These are phyloP conservation scores for Falco naumanni DNA, from an alignment of 2,797 vertebrate genomes.

Conservation along the genomic window DNA sequence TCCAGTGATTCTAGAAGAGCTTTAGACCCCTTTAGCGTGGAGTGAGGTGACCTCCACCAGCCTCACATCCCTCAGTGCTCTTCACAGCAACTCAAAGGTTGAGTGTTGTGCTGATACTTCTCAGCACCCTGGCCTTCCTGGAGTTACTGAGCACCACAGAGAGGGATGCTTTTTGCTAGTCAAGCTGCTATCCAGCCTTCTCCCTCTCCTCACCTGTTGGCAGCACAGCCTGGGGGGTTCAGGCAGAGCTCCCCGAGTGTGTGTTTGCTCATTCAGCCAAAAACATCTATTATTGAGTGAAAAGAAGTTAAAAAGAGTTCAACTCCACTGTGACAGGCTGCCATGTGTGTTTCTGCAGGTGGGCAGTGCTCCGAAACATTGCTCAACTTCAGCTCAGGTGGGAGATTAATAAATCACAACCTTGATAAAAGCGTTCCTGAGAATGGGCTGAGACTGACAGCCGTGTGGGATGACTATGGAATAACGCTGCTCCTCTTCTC, in stretches of 20 bases:
- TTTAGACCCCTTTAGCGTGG: background rate
- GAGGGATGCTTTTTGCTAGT: background rate
- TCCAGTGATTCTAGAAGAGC: background rate
- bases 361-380: background rate
- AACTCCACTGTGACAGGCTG: background rate
- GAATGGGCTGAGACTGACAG: background rate
- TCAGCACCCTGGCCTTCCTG: background rate
- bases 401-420: background rate
- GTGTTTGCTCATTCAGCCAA: background rate
- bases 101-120: background rate
- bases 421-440: background rate
- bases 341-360: background rate
- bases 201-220: rapidly evolving
- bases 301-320: background rate
- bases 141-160: background rate
- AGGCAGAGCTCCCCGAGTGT: background rate
- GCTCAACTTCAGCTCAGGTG: background rate
- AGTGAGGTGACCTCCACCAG: background rate
- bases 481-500: background rate
- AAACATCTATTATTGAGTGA: background rate
- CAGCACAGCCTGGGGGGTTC: background rate
- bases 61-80: background rate
- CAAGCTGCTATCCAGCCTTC: background rate
- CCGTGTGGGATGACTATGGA: background rate
- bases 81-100: background rate